phyloP scores from a whole-genome alignment of 1,140 invertebrate species.

The Drosophila melanica region DNA sequence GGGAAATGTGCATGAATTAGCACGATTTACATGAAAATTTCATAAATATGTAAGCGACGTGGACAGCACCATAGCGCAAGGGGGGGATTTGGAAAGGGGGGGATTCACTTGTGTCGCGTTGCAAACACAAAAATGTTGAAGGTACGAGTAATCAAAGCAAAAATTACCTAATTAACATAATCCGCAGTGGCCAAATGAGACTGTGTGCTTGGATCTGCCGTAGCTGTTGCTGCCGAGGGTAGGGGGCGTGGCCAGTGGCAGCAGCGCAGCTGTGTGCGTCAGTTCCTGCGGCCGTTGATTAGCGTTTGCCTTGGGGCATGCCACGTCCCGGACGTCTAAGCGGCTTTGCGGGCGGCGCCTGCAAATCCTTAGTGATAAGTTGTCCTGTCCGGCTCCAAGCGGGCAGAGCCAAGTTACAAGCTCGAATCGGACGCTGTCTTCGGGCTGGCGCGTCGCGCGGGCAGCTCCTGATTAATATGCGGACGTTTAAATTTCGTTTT shows the following conservation, averaged over 20 bases:
- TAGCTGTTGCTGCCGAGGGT: not conserved
- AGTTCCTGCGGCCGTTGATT: conserved; percentile 66
- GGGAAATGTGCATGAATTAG: conserved; percentile 75
- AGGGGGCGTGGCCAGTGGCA: conserved; percentile 10
- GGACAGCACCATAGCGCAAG: conserved; percentile 20
- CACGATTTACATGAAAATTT: conserved; percentile 77
- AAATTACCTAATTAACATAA: conserved; percentile 84
- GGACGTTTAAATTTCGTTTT: conserved; percentile 78
- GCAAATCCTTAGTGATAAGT: conserved; percentile 77
- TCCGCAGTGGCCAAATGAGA: conserved; percentile 80
- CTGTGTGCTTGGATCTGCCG: conserved; percentile 36
- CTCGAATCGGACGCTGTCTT: conserved; percentile 14
- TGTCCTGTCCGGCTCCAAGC: conserved; percentile 46
- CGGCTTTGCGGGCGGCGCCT: conserved; percentile 35
- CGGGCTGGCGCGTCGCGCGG: conserved; percentile 18
- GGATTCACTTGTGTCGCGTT: conserved; percentile 25
- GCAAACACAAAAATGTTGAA: conserved; percentile 44
- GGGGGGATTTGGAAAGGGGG: not conserved
- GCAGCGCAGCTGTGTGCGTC: conserved; percentile 6
- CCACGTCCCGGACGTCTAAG: conserved; percentile 43
- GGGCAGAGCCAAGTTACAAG: conserved; percentile 1
- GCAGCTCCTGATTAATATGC: conserved; percentile 71
- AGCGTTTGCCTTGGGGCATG: conserved; percentile 51
- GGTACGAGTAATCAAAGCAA: conserved; percentile 80
- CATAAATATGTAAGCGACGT: conserved; percentile 75